phyloP scores from a whole-genome alignment of 2,113 vertebrate genomes.

The Lathamus discolor region DNA sequence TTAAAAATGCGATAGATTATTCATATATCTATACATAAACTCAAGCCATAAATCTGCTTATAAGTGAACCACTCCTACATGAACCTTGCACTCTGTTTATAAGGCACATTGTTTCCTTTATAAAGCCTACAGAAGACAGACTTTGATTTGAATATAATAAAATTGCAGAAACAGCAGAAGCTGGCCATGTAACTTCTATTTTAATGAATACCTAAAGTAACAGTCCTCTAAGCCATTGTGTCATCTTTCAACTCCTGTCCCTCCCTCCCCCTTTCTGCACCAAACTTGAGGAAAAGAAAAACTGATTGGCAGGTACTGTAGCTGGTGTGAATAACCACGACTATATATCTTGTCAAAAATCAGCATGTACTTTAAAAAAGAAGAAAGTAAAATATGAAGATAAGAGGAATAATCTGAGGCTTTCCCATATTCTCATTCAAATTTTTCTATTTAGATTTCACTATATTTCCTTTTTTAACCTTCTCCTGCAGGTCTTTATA shows the following conservation, averaged over 20 bases:
- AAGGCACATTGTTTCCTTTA: constrained; percentile 38
- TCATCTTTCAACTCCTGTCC: constrained; percentile 43
- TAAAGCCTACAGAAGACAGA: constrained; percentile 19
- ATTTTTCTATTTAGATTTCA: constrained; percentile 76
- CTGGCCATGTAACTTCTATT: constrained; percentile 29
- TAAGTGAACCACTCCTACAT: constrained; percentile 5
- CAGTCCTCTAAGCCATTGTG: constrained; percentile 9
- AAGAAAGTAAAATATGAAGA: constrained; percentile 71
- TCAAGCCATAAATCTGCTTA: constrained; percentile 14
- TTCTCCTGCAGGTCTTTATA: constrained; percentile 74
- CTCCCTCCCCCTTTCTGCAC: constrained; percentile 54
- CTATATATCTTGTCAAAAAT: constrained; percentile 75
- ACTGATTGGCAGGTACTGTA: constrained; percentile 63
- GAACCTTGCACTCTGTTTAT: constrained; percentile 56
- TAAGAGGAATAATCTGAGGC: constrained; percentile 66
- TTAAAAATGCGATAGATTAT: constrained; percentile 31
- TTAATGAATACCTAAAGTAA: constrained; percentile 65
- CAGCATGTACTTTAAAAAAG: constrained; percentile 65
- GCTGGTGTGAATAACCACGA: constrained; percentile 57
- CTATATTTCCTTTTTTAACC: constrained; percentile 75
- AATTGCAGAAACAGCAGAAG: constrained; percentile 61
- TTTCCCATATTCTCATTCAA: constrained; percentile 68
- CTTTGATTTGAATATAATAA: constrained; percentile 49
- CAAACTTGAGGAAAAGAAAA: constrained; percentile 64
- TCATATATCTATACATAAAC: background rate